Conservation (phyloP, 2,113 vertebrate species). For the Xyrauchen texanus region DNA sequence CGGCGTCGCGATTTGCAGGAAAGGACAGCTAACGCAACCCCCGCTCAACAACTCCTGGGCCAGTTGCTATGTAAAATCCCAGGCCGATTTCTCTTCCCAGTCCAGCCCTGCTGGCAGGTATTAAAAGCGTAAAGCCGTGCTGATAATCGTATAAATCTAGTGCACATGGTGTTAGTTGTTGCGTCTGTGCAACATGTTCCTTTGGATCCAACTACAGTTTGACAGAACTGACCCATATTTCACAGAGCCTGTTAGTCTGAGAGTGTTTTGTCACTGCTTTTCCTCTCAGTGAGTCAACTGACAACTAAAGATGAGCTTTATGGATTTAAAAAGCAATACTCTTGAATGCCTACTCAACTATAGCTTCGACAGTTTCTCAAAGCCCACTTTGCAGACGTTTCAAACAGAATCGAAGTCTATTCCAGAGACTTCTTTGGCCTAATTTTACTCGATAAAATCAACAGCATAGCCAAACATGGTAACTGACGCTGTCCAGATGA, state of each 20-base stretch:
- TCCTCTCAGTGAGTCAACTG: conserved; percentile 9
- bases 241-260: background rate
- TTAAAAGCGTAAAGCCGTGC: conserved; percentile 12
- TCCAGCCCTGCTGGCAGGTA: background rate
- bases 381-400: too few relatives aligned
- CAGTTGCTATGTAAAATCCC: too few relatives aligned
- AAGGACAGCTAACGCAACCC: too few relatives aligned
- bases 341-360: too few relatives aligned
- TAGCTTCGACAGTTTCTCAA: too few relatives aligned
- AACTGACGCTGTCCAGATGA: background rate
- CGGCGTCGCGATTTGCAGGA: too few relatives aligned
- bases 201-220: conserved; percentile 6
- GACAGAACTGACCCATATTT: background rate
- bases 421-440: too few relatives aligned
- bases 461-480: background rate
- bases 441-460: too few relatives aligned
- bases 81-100: too few relatives aligned
- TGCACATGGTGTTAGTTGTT: background rate
- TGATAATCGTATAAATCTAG: conserved; percentile 22
- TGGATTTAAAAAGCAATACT: conserved; percentile 14
- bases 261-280: background rate
- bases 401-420: too few relatives aligned
- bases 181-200: background rate
- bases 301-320: background rate
- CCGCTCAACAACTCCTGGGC: too few relatives aligned